Evolutionary conservation across 2,888 invertebrate species (phyloP).

Genomic region (Heliconius cydno): DNA sequence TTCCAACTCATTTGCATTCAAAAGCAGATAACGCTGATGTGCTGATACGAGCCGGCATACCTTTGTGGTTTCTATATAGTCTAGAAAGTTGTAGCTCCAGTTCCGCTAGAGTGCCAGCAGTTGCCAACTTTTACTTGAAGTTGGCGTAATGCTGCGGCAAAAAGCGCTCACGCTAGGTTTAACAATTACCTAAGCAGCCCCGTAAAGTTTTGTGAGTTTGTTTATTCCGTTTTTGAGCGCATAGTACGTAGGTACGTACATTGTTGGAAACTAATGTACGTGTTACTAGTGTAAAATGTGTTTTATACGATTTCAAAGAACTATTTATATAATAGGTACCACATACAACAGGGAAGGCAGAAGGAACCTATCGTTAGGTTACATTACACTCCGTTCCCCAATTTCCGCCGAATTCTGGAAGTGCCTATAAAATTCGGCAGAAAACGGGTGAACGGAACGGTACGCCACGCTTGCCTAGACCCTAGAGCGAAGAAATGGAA

Average conservation of each 20-base stretch:
- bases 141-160: slow-evolving; percentile 80
- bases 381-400: too few species aligned
- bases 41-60: slow-evolving; percentile 71
- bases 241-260: slow-evolving; percentile 42
- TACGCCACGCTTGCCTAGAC: too few species aligned
- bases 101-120: slow-evolving; percentile 68
- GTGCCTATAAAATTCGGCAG: too few species aligned
- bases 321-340: not conserved
- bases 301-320: slow-evolving; percentile 1
- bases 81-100: slow-evolving; percentile 68
- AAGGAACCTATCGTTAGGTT: too few species aligned
- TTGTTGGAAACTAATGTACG: slow-evolving; percentile 41
- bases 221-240: slow-evolving; percentile 63
- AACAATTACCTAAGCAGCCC: slow-evolving; percentile 81
- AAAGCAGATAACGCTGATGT: slow-evolving; percentile 82
- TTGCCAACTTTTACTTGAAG: slow-evolving; percentile 75
- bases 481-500: too few species aligned
- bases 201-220: slow-evolving; percentile 68
- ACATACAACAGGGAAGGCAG: too few species aligned
- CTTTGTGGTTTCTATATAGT: slow-evolving; percentile 79
- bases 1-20: slow-evolving; percentile 83
- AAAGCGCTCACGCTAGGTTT: slow-evolving; percentile 80
- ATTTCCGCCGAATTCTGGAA: too few species aligned
- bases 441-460: too few species aligned
- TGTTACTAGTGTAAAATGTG: slow-evolving; percentile 13